Conservation (phyloP, 2,888 invertebrate genomes). For the Diloba caeruleocephala region DNA sequence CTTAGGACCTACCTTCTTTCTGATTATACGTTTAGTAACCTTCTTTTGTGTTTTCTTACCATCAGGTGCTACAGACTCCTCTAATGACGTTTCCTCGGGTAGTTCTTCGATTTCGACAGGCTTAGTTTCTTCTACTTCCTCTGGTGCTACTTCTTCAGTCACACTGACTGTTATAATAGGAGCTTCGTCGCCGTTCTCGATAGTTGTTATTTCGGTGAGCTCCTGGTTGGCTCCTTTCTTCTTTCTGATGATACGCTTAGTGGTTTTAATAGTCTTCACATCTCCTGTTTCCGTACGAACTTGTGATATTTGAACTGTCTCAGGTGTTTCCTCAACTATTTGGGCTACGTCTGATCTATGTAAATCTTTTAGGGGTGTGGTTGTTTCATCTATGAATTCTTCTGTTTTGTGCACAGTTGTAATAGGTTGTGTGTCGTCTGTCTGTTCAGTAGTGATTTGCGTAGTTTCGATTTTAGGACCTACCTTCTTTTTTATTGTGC, state of each 20-base stretch:
- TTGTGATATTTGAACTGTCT: constrained; percentile 60
- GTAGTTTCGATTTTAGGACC: constrained; percentile 59
- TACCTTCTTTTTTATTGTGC: constrained; percentile 62
- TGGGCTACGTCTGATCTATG: constrained; percentile 50
- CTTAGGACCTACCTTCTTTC: constrained; percentile 71
- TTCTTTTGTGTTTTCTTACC: constrained; percentile 65
- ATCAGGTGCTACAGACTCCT: constrained; percentile 53
- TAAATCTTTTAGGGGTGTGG: constrained; percentile 37
- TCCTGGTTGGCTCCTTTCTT: constrained; percentile 69
- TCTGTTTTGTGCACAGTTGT: constrained; percentile 57
- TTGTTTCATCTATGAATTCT: constrained; percentile 55
- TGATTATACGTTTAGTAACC: constrained; percentile 62
- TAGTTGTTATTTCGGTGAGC: constrained; percentile 48
- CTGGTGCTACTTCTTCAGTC: constrained; percentile 28
- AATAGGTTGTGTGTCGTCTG: constrained; percentile 56
- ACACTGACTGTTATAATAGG: constrained; percentile 36
- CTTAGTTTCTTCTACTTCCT: neutral
- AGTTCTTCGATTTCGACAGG: constrained; percentile 60
- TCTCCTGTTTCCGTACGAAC: neutral
- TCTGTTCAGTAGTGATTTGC: constrained; percentile 44
- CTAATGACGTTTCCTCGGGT: constrained; percentile 58
- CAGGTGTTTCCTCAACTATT: constrained; percentile 60
- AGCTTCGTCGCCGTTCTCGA: constrained; percentile 58
- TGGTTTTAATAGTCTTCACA: neutral
- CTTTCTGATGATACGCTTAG: constrained; percentile 66